Conservation (phyloP, 1,140 invertebrate species). For the Drosophila suzukii region DNA sequence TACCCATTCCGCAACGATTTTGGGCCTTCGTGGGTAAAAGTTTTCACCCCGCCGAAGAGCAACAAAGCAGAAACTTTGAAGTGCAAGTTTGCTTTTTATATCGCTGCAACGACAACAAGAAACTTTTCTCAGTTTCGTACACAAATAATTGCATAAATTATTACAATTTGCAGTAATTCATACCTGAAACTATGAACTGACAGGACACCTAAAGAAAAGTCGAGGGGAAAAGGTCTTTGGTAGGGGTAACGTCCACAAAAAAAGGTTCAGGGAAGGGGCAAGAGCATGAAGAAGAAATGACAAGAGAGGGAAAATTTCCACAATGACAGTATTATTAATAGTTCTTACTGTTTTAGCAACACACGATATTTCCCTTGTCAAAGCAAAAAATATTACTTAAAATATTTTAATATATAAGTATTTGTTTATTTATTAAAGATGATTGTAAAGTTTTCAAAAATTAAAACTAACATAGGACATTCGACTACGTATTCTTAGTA, state of each 20-base stretch:
- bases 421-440: too few species aligned
- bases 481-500: too few species aligned
- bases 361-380: background rate
- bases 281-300: background rate
- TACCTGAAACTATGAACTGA: conserved; percentile 41
- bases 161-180: conserved; percentile 48
- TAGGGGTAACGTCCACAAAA: too few species aligned
- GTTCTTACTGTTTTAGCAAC: conserved; percentile 7
- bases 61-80: conserved; percentile 39
- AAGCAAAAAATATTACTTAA: too few species aligned
- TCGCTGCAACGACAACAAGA: conserved; percentile 32
- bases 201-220: conserved; percentile 11
- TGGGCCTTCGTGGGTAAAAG: background rate
- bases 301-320: conserved; percentile 1
- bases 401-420: too few species aligned
- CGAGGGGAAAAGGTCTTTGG: background rate
- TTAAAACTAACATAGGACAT: too few species aligned
- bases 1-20: background rate
- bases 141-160: conserved; percentile 51
- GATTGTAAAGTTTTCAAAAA: too few species aligned
- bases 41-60: conserved; percentile 2
- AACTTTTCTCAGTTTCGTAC: conserved; percentile 36
- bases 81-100: conserved; percentile 43
- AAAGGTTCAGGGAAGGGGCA: background rate
- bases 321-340: conserved; percentile 24